A percentile compares a stretch with the other conserved stretches of the same genome.
These are phyloP conservation scores for Gastrophryne carolinensis DNA, from an alignment of 2,797 vertebrate genomes.

Conservation along the genomic window DNA sequence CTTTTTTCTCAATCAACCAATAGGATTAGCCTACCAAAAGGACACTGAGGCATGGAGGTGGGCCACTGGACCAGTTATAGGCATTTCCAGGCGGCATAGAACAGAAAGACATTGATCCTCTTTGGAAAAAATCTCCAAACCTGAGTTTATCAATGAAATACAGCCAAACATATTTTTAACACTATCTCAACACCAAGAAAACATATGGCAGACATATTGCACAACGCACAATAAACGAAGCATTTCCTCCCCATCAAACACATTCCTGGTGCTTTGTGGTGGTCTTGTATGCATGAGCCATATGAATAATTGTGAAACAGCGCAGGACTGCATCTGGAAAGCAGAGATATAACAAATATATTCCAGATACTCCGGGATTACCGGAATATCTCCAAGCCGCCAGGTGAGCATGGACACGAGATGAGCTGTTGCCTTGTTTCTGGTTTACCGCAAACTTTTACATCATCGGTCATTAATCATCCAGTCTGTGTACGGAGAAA, in stretches of 20 bases:
- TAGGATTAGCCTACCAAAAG: too few species aligned
- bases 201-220: slow-evolving; percentile 19
- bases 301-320: neutral
- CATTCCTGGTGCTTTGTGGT: neutral
- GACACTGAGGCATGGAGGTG: too few species aligned
- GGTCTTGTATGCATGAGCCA: neutral
- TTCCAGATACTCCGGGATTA: too few species aligned
- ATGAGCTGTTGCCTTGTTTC: neutral
- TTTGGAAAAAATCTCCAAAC: too few species aligned
- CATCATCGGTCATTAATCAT: neutral
- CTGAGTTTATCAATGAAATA: neutral
- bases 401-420: neutral
- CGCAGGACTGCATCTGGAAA: neutral
- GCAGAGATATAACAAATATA: neutral
- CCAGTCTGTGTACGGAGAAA: too few species aligned
- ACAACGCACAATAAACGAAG: neutral
- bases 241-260: slow-evolving; percentile 7
- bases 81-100: too few species aligned
- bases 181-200: neutral
- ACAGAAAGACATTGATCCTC: too few species aligned
- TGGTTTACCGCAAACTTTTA: neutral
- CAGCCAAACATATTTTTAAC: neutral
- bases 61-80: too few species aligned
- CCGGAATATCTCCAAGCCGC: too few species aligned
- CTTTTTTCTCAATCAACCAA: too few species aligned